Percentiles rank a stretch among this genome's conserved stretches.
Evolutionary conservation across 2,113 vertebrate genomes (phyloP).

Genomic region (Meriones unguiculatus): DNA sequence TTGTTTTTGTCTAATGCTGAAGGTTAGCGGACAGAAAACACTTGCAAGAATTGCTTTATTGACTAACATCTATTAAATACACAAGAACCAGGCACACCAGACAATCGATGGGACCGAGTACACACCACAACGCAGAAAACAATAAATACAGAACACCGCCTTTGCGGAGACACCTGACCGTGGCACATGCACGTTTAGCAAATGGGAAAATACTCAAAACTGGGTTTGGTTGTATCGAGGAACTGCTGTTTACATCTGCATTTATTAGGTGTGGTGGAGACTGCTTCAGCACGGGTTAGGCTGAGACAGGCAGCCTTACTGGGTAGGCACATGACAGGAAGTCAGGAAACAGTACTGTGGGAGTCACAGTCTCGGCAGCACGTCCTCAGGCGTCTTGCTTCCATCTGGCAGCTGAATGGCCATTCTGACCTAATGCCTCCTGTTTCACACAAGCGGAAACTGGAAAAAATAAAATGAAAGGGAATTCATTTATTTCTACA

Average conservation of each 20-base stretch:
- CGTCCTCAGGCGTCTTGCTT: conserved; percentile 81
- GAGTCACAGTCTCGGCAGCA: conserved; percentile 87
- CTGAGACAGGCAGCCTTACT: conserved; percentile 93
- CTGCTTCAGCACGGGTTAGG: conserved; percentile 90
- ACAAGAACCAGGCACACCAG: conserved; percentile 80
- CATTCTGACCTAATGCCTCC: conserved; percentile 63
- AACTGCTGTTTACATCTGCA: conserved; percentile 83
- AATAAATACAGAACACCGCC: conserved; percentile 87
- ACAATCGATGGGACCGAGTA: conserved; percentile 78
- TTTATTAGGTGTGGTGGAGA: conserved; percentile 93
- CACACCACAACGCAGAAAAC: conserved; percentile 80
- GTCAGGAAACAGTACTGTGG: conserved; percentile 88
- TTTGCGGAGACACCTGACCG: conserved; percentile 83
- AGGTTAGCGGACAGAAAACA: conserved; percentile 79
- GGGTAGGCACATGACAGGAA: conserved; percentile 94
- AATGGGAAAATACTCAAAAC: conserved; percentile 79
- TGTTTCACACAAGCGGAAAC: conserved; percentile 68
- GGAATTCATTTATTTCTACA: conserved; percentile 23
- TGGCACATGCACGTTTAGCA: conserved; percentile 88
- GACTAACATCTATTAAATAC: conserved; percentile 80
- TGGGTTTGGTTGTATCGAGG: conserved; percentile 81
- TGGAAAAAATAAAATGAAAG: conserved; percentile 49
- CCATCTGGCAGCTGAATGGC: conserved; percentile 75
- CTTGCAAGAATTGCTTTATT: conserved; percentile 81
- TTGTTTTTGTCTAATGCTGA: conserved; percentile 66